Conservation (phyloP, 2,113 vertebrate species). For the Hirundichthys speculiger region DNA sequence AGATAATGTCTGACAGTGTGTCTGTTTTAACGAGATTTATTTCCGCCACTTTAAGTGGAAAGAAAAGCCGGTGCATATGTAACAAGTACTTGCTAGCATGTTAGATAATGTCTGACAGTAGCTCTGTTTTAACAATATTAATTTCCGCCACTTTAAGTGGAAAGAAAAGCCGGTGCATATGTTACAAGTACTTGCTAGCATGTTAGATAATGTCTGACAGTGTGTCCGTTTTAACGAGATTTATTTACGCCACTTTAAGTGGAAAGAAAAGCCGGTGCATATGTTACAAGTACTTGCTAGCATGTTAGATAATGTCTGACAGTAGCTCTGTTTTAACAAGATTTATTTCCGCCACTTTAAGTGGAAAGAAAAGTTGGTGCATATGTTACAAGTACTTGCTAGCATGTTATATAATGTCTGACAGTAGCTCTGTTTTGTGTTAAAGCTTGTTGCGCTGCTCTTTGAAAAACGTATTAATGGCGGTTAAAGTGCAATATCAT, state of each 20-base stretch:
- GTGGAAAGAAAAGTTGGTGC: background rate
- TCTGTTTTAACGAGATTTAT: too few relatives aligned
- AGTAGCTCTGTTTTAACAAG: background rate
- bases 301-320: background rate
- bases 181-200: too few relatives aligned
- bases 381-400: background rate
- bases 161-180: background rate
- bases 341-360: too few relatives aligned
- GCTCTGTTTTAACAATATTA: background rate
- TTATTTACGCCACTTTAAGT: too few relatives aligned
- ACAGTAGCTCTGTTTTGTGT: background rate
- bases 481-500: slow-evolving; percentile 29
- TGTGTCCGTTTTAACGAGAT: background rate
- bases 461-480: slow-evolving; percentile 10
- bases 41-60: too few relatives aligned
- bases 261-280: background rate
- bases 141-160: too few relatives aligned
- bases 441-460: background rate
- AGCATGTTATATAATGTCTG: background rate
- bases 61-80: background rate
- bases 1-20: background rate
- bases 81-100: too few relatives aligned
- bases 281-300: background rate
- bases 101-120: background rate
- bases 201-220: background rate